Evolutionary conservation across 2,113 vertebrate species (phyloP).

Genomic region (Sceloporus tristichus): DNA sequence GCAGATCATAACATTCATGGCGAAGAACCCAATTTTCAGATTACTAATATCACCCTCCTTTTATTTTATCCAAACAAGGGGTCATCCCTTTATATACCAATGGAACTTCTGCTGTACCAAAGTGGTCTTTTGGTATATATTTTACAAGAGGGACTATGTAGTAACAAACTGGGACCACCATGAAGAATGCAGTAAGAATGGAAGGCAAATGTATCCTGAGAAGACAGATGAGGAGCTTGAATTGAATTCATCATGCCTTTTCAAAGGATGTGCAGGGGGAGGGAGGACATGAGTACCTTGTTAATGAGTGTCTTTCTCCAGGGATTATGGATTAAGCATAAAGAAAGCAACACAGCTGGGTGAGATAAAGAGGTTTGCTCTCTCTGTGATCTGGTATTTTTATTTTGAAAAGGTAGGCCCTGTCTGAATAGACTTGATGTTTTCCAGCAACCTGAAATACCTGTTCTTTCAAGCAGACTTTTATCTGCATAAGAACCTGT

Average conservation of each 20-base stretch:
- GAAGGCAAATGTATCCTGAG: slow-evolving; percentile 4
- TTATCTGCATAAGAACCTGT: slow-evolving; percentile 25
- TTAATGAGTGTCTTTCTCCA: slow-evolving; percentile 15
- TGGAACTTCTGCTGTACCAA: neutral
- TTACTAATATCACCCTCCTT: neutral
- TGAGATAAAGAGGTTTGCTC: slow-evolving; percentile 28
- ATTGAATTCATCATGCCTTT: neutral
- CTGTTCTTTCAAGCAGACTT: slow-evolving; percentile 37
- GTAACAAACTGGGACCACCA: neutral
- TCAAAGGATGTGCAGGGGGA: neutral
- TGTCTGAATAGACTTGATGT: slow-evolving; percentile 12
- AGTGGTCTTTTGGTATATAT: neutral
- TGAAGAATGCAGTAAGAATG: neutral
- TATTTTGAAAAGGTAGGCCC: slow-evolving; percentile 15
- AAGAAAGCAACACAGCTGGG: slow-evolving; percentile 29
- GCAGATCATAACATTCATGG: neutral
- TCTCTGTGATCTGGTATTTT: slow-evolving; percentile 7
- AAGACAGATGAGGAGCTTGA: neutral
- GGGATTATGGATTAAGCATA: slow-evolving; percentile 21
- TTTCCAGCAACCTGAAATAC: slow-evolving; percentile 39
- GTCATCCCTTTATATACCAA: neutral
- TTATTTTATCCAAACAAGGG: neutral
- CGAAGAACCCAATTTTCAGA: neutral
- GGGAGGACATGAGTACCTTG: neutral
- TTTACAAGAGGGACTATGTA: neutral